These are phyloP conservation scores for Zingel zingel DNA, from an alignment of 2,113 vertebrate species.

Conservation along the genomic window DNA sequence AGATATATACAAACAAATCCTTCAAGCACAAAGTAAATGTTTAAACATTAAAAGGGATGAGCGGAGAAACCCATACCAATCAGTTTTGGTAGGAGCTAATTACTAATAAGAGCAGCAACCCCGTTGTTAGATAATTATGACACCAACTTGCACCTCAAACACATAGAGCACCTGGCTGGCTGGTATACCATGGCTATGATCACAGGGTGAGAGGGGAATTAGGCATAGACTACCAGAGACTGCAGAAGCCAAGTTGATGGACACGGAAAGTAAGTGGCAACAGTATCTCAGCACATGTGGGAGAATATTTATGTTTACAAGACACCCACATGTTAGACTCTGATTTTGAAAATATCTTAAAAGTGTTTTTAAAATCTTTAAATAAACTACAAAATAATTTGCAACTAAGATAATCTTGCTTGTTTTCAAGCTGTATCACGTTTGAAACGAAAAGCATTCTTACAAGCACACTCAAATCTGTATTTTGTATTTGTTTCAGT, in stretches of 20 bases:
- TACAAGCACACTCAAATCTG: neutral
- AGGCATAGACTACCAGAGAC: conserved; percentile 6
- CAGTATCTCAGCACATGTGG: conserved; percentile 9
- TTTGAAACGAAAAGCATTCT: conserved; percentile 20
- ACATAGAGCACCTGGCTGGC: conserved; percentile 82
- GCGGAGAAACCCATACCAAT: conserved; percentile 93
- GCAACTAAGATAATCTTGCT: neutral
- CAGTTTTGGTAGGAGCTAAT: conserved; percentile 95
- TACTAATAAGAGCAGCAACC: conserved; percentile 95
- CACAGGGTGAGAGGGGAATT: conserved; percentile 75
- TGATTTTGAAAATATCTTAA: neutral
- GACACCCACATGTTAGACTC: neutral
- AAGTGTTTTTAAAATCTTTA: neutral
- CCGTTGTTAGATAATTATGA: conserved; percentile 95
- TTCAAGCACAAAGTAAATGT: conserved; percentile 99
- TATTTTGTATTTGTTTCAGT: conserved; percentile 1
- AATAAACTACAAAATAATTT: neutral
- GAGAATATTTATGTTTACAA: conserved; percentile 23
- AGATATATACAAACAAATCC: conserved; percentile 99
- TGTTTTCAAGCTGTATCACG: neutral
- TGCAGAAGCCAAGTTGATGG: conserved; percentile 35
- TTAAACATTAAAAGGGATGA: conserved; percentile 96
- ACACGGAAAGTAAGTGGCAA: conserved; percentile 48
- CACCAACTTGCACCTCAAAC: conserved; percentile 90
- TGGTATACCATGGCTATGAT: conserved; percentile 85